Evolutionary conservation across 1,140 invertebrate species (phyloP).

Genomic region (Idris sp.): DNA sequence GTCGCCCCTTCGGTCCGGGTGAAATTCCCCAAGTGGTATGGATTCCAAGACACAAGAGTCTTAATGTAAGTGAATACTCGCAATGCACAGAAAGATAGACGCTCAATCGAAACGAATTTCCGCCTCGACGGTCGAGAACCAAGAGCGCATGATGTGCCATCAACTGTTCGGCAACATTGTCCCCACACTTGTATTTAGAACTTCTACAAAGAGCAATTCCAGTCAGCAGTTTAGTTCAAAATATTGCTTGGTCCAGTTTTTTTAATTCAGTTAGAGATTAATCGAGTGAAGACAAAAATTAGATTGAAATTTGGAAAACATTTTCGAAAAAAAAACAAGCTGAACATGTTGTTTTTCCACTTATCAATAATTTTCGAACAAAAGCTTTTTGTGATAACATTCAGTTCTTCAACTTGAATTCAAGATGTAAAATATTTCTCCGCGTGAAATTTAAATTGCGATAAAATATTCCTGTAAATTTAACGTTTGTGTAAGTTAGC

Average conservation of each 20-base stretch:
- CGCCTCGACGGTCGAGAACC: slow-evolving; percentile 40
- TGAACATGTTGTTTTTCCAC: no score
- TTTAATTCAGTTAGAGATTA: no score
- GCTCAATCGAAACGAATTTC: slow-evolving; percentile 56
- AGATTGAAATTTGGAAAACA: no score
- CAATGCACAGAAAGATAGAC: slow-evolving; percentile 50
- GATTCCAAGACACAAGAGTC: slow-evolving; percentile 39
- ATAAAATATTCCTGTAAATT: no score
- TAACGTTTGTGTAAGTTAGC: no score
- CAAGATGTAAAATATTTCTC: no score
- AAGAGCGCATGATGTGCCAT: slow-evolving; percentile 44
- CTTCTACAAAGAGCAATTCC: slow-evolving; percentile 17
- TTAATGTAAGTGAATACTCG: slow-evolving; percentile 52
- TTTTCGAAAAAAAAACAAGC: no score
- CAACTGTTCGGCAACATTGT: slow-evolving; percentile 47
- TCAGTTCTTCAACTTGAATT: no score
- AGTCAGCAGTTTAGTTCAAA: slow-evolving; percentile 29
- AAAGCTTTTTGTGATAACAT: no score
- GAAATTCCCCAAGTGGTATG: slow-evolving; percentile 41
- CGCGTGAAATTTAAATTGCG: no score
- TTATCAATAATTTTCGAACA: no score
- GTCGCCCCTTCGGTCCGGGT: slow-evolving; percentile 38
- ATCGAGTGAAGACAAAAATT: no score
- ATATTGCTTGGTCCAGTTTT: slow-evolving; percentile 9
- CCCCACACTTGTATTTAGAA: slow-evolving; percentile 33